Evolutionary conservation across 1,140 invertebrate species (phyloP), one percentile per base, ranked within the genome.

Genomic region (Amyelois transitella): DNA sequence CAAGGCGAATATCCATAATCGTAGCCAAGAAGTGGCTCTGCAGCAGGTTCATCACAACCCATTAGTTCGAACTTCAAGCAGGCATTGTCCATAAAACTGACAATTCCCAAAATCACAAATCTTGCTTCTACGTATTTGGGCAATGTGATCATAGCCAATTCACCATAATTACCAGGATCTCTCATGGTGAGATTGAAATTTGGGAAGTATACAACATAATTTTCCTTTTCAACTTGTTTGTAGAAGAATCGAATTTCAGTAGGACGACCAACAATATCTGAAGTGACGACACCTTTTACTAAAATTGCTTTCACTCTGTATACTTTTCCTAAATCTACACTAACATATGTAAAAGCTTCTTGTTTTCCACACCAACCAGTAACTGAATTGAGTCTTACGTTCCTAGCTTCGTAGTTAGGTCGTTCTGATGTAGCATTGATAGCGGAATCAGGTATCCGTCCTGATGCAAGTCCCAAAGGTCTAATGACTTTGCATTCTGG

Each of bases 201-300:
- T 10, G 97, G 97, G 90, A 97, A 98, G 69, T 98, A 98, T 0
- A 98, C 96, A 6, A 98, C 96, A 71, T 98, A 98, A 72, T 98
- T 98, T 79, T 98, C 97, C 65, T 89, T 93, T 84, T 97, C 96
- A 3, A 94, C 91, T 88, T 96, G 95, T 88, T 99, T 99, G 81
- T 99, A 99, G 90, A 99, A 99, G 88, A 99, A 97, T 56, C 97
- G 90, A 53, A 99, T 96, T 90, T 98, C 97, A 0, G 96, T 98
- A 6, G 97, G 96, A 55, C 97, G 90, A 53, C 97, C 97, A 8
- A 98, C 96, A 50, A 98, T 96, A 72, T 98, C 96, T 65, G 97
- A 97, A 0, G 96, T 98, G 2, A 98, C 95, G 10, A 98, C 96
- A 51, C 97, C 97, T 88, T 97, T 97, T 0, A 98, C 95, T 19